Base-by-base conservation (phyloP, 2,888 invertebrate species). In the Caenorhabditis angaria region DNA sequence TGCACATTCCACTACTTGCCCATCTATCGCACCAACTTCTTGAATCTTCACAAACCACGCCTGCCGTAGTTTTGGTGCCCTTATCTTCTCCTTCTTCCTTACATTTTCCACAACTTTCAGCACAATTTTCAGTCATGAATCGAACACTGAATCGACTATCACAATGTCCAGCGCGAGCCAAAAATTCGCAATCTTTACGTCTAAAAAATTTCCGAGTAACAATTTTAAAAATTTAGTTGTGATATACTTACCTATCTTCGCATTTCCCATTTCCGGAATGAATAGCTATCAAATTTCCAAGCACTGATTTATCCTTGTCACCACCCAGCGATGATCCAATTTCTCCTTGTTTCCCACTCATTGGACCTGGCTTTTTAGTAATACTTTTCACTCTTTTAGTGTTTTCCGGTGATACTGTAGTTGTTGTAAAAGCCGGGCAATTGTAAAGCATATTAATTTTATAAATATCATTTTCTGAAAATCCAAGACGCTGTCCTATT, bases 401-500 rank as follows among this genome's bases (percentile, higher is more conserved):
- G 1, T 63, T 57, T 18, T 65, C 65, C 32, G 71, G 58, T 14
- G 65, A 2, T 0, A 62, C 24, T 0, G 70, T 61, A 3, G 69
- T 66, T 1, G 70, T 68, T 1, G 67, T 64, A 24, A 70, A 65
- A 41, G 71, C 64, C 0, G 85, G 82, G 61, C 88, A 88, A 24
- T 83, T 81, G 63, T 88, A 88, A 8, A 88, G 78, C 61, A 85
- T 87, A 72, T 88, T 88, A 56, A 88, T 83, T 70, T 88, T 86
- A 66, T 82, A 81, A 10, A 87, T 76, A 67, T 88, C 88, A 47
- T 80, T 87, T 6, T 82, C 78, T 61, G 85, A 85, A 74, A 88
- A 87, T 0, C 88, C 87, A 10, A 71, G 22, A 25, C 87, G 71
- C 62, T 86, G 86, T 8, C 85, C 85, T 28, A 86, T 87, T 60